These are phyloP conservation scores for Chrysina gloriosa DNA, from an alignment of 2,888 invertebrate species.

Conservation along the genomic window DNA sequence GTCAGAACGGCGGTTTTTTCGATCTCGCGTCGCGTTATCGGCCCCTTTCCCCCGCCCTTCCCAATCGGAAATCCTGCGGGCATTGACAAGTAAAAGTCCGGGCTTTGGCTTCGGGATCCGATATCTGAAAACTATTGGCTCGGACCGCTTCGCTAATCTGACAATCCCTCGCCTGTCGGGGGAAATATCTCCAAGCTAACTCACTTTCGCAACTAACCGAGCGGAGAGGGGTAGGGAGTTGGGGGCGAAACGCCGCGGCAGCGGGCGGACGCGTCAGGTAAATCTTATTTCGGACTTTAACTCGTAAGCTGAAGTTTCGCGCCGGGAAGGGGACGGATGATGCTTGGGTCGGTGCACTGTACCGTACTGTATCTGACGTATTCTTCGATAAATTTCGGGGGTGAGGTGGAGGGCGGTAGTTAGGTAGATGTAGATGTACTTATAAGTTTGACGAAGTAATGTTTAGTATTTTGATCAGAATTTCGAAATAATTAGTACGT, in stretches of 20 bases:
- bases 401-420: no score
- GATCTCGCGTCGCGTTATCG: no score
- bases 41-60: no score
- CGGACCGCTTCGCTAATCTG: slow-evolving; percentile 55
- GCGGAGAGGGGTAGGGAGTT: slow-evolving; percentile 35
- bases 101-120: slow-evolving; percentile 33
- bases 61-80: slow-evolving; percentile 42
- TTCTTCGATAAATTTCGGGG: no score
- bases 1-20: no score
- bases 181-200: slow-evolving; percentile 55
- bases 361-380: no score
- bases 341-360: no score
- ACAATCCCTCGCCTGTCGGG: slow-evolving; percentile 53
- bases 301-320: slow-evolving; percentile 5
- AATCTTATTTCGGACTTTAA: slow-evolving; percentile 53
- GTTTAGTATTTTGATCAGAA: no score
- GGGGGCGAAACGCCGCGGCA: background rate
- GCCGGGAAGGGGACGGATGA: no score
- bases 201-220: slow-evolving; percentile 53
- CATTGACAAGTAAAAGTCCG: slow-evolving; percentile 49
- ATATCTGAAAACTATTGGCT: slow-evolving; percentile 56
- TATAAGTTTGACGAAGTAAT: no score
- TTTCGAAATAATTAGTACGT: no score
- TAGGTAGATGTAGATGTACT: no score
- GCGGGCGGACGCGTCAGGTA: slow-evolving; percentile 52